Evolutionary conservation across 2,113 vertebrate species (phyloP).

Genomic region (Butorides virescens): DNA sequence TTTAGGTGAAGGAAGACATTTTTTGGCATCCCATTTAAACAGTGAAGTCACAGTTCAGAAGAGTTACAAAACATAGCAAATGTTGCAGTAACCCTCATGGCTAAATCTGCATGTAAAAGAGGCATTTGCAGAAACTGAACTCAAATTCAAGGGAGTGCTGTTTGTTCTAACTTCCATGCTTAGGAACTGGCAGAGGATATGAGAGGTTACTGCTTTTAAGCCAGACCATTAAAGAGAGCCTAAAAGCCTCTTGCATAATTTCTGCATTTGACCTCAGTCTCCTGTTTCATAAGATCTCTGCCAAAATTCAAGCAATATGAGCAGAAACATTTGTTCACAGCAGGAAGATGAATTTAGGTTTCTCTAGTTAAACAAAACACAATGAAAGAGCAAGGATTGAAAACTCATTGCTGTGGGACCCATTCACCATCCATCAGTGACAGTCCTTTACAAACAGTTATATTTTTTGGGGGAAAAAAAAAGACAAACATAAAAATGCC

Average conservation of each 20-base stretch:
- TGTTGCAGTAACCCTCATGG: neutral
- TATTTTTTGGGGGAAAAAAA: neutral
- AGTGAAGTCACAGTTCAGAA: neutral
- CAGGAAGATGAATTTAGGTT: neutral
- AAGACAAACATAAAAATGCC: neutral
- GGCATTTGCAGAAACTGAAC: slow-evolving; percentile 19
- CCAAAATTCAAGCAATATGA: neutral
- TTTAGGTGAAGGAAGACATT: neutral
- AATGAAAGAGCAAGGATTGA: neutral
- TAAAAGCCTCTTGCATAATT: neutral
- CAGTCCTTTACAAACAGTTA: slow-evolving; percentile 22
- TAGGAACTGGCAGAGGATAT: neutral
- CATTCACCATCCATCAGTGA: neutral
- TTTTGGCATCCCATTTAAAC: neutral
- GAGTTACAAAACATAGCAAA: neutral
- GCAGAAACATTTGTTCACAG: slow-evolving; percentile 9
- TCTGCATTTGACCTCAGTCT: neutral
- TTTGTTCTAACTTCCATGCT: neutral
- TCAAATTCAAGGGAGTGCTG: neutral
- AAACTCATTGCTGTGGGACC: neutral
- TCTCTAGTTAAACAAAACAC: slow-evolving; percentile 4
- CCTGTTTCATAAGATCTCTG: neutral
- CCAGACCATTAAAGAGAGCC: neutral
- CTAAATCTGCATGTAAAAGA: slow-evolving; percentile 16
- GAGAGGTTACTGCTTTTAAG: slow-evolving; percentile 9